Evolutionary conservation across 30 jellyfish, hydroid and myxozoan species (phyloP).

Genomic region (Clytia hemisphaerica): DNA sequence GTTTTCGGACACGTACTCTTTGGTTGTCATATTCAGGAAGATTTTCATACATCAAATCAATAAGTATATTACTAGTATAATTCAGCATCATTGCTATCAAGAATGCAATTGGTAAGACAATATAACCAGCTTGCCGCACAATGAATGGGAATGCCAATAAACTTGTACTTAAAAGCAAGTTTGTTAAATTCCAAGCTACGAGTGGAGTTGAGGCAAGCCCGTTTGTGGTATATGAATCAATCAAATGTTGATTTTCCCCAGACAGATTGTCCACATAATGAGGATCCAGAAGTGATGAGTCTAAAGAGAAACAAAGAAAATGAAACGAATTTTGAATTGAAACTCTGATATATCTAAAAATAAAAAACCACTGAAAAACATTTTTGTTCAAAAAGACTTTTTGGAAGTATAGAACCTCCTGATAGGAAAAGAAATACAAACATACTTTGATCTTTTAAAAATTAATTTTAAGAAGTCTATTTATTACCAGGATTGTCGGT

Average conservation of each 20-base stretch:
- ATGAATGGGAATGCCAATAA: constrained; percentile 78
- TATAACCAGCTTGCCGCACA: constrained; percentile 61
- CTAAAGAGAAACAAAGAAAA: too few relatives aligned
- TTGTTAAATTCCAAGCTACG: constrained; percentile 72
- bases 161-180: constrained; percentile 58
- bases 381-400: too few relatives aligned
- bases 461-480: too few relatives aligned
- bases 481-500: too few relatives aligned
- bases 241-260: background rate
- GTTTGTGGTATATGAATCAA: constrained; percentile 12
- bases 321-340: too few relatives aligned
- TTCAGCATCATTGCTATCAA: constrained; percentile 44
- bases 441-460: too few relatives aligned
- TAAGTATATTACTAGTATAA: constrained; percentile 62
- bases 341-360: too few relatives aligned
- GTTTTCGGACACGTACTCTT: constrained; percentile 38
- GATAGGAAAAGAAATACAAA: too few relatives aligned
- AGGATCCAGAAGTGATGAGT: too few relatives aligned
- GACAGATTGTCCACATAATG: too few relatives aligned
- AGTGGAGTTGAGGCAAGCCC: constrained; percentile 74
- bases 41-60: constrained; percentile 68
- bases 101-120: constrained; percentile 41
- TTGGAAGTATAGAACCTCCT: too few relatives aligned
- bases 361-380: too few relatives aligned
- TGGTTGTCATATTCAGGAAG: background rate